Evolutionary conservation across 1,140 invertebrate genomes (phyloP).

Genomic region (Zelostemma sp.): DNA sequence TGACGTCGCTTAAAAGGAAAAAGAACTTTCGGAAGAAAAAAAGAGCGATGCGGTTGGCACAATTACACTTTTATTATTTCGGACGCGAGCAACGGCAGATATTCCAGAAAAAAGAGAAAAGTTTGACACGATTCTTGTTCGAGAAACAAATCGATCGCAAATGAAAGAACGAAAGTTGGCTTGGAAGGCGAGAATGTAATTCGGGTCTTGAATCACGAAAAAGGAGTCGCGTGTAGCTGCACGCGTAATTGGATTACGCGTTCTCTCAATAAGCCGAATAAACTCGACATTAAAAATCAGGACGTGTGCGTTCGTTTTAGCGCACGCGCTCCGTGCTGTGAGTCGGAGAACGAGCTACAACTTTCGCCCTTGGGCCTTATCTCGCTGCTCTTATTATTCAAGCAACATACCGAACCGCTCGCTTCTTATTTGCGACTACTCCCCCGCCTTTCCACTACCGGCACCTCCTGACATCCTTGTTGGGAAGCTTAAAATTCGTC

Average conservation of each 20-base stretch:
- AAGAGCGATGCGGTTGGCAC: too few species aligned
- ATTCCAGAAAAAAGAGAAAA: too few species aligned
- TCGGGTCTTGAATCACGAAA: too few species aligned
- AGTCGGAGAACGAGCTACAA: constrained; percentile 52
- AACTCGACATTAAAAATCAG: constrained; percentile 1
- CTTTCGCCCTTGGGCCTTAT: constrained; percentile 67
- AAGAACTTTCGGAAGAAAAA: constrained; percentile 32
- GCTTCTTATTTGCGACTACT: constrained; percentile 60
- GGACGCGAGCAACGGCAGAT: too few species aligned
- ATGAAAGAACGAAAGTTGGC: too few species aligned
- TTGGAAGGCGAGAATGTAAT: too few species aligned
- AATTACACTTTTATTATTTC: too few species aligned
- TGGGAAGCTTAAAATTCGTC: constrained; percentile 33
- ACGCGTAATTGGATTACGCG: constrained; percentile 22
- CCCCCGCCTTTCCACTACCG: constrained; percentile 59
- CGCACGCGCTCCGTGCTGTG: constrained; percentile 41
- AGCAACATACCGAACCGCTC: constrained; percentile 67
- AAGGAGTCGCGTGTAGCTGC: too few species aligned
- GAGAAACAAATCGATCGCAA: too few species aligned
- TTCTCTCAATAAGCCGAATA: constrained; percentile 1
- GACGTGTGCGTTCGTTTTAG: constrained; percentile 37
- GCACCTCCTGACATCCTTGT: constrained; percentile 52
- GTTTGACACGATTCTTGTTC: too few species aligned
- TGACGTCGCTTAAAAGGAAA: constrained; percentile 33
- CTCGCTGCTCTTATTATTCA: constrained; percentile 68